phyloP scores from a whole-genome alignment of 2,113 vertebrate genomes.

The Catagonus wagneri region DNA sequence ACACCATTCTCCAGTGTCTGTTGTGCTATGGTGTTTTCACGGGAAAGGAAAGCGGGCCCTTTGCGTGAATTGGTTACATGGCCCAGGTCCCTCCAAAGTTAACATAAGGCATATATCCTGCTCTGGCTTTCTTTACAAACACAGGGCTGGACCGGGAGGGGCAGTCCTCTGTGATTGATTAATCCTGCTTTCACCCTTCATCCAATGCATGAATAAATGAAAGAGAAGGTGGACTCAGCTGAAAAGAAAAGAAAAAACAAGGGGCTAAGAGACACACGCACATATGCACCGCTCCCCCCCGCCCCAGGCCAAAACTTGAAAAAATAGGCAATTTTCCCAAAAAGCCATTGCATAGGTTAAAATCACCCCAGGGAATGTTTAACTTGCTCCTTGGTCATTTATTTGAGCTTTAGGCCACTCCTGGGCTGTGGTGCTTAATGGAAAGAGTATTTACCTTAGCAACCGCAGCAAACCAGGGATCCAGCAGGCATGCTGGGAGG shows the following conservation, averaged over 20 bases:
- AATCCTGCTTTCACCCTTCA: conserved; percentile 63
- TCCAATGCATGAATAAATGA: conserved; percentile 69
- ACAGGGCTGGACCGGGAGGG: background rate
- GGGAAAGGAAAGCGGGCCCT: conserved; percentile 35
- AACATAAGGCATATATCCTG: conserved; percentile 31
- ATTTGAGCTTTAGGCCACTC: conserved; percentile 81
- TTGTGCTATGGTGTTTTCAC: conserved; percentile 18
- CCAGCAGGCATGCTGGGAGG: conserved; percentile 76
- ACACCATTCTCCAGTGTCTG: background rate
- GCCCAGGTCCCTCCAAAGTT: conserved; percentile 30
- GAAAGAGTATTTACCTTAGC: conserved; percentile 83
- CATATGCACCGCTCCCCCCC: background rate
- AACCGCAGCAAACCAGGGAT: conserved; percentile 69
- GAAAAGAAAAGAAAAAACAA: conserved; percentile 58
- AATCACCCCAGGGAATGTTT: conserved; percentile 77
- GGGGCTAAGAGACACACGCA: conserved; percentile 56
- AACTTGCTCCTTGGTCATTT: conserved; percentile 81
- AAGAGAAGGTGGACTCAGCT: conserved; percentile 54
- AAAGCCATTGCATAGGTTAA: conserved; percentile 82
- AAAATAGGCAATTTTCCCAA: conserved; percentile 79
- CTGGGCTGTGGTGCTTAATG: conserved; percentile 76
- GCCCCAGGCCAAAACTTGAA: conserved; percentile 71
- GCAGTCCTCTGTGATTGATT: conserved; percentile 69
- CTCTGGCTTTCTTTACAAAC: conserved; percentile 51
- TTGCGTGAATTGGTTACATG: background rate